Evolutionary conservation across 2,888 invertebrate genomes (phyloP).

Genomic region (Trypoxylon attenuatum): DNA sequence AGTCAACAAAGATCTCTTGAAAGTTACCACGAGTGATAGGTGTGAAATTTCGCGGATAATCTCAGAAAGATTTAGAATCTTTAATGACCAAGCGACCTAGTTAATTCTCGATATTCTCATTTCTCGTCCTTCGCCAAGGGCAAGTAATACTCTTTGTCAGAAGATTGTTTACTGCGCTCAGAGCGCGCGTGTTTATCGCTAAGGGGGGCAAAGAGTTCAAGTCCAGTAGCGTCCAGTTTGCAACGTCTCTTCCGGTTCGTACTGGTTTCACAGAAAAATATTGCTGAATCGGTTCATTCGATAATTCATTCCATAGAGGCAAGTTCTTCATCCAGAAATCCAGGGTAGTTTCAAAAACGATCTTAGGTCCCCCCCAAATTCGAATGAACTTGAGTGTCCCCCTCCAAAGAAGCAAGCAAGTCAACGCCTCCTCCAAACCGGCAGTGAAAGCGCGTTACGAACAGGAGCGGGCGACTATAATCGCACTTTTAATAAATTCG

Average conservation of each 20-base stretch:
- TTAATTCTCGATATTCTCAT: not conserved
- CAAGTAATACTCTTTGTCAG: not conserved
- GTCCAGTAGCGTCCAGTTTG: conserved; percentile 40
- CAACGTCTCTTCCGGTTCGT: conserved; percentile 19
- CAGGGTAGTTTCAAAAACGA: not conserved
- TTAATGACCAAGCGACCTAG: not conserved
- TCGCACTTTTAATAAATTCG: not conserved
- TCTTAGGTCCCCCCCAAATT: not conserved
- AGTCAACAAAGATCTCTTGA: no score
- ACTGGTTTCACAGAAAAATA: no score
- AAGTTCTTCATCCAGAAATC: no score
- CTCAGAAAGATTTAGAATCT: no score
- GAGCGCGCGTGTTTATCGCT: conserved; percentile 25
- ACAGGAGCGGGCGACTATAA: no score
- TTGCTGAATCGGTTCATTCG: no score
- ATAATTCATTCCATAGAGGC: no score
- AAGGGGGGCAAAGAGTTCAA: conserved; percentile 26
- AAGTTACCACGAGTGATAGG: no score
- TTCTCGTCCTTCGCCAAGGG: not conserved
- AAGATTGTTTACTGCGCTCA: conserved; percentile 19
- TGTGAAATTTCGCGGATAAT: no score
- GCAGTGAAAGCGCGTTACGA: no score
- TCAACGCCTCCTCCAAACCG: no score
- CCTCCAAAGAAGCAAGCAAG: no score
- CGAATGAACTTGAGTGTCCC: not conserved